Percentiles rank a stretch among this genome's conserved stretches.
Evolutionary conservation across 2,888 invertebrate species (phyloP).

Genomic region (Brachyopa scutellaris): DNA sequence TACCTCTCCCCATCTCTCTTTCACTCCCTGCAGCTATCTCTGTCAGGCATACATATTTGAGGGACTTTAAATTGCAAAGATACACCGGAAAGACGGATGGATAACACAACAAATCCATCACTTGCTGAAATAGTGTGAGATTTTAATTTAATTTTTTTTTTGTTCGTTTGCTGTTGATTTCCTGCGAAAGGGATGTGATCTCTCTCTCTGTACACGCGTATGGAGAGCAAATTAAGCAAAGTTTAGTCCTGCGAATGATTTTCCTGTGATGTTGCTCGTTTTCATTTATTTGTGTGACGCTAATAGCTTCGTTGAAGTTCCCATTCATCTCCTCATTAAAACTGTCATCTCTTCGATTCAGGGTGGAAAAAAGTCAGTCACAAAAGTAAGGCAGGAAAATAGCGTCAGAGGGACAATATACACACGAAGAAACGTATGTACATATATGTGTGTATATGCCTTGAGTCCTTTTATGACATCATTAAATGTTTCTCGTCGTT

Average conservation of each 20-base stretch:
- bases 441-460: conserved; percentile 30
- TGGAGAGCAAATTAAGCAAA: conserved; percentile 51
- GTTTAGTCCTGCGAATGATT: conserved; percentile 56
- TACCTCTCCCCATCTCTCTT: neutral
- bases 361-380: conserved; percentile 9
- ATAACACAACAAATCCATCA: conserved; percentile 68
- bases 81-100: conserved; percentile 43
- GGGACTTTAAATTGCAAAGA: conserved; percentile 64
- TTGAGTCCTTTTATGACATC: conserved; percentile 65
- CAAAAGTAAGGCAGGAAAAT: too few relatives aligned
- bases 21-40: neutral
- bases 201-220: conserved; percentile 24
- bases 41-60: conserved; percentile 19
- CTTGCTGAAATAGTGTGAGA: conserved; percentile 52
- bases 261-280: conserved; percentile 40
- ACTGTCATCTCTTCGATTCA: conserved; percentile 45
- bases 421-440: neutral
- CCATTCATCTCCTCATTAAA: conserved; percentile 57
- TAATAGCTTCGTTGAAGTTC: conserved; percentile 56
- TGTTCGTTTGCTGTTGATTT: conserved; percentile 1
- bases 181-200: conserved; percentile 36
- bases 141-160: conserved; percentile 66
- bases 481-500: conserved; percentile 60
- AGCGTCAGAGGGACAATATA: too few relatives aligned
- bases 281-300: conserved; percentile 56